phyloP scores from a whole-genome alignment of 2,888 invertebrate species.

The Microplitis deprimator region DNA sequence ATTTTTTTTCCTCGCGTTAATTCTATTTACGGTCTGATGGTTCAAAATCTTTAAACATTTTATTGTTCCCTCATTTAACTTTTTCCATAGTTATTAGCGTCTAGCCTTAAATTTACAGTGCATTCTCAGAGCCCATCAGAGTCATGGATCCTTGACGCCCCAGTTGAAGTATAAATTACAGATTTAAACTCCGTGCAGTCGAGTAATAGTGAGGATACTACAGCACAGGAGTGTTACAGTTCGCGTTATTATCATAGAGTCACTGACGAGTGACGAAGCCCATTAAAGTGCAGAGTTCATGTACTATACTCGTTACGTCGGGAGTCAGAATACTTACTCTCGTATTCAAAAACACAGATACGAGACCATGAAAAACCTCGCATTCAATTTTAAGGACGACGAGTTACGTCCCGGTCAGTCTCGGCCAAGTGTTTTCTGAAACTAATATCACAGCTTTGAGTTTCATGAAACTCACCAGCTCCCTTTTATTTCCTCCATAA shows the following conservation, averaged over 20 bases:
- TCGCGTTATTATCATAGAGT: not conserved
- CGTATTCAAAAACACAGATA: too few relatives aligned
- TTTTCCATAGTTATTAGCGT: not conserved
- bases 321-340: too few relatives aligned
- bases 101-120: not conserved
- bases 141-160: not conserved
- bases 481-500: not conserved
- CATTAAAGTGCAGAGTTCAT: slow-evolving; percentile 17
- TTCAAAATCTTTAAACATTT: not conserved
- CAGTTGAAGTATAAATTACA: slow-evolving; percentile 1
- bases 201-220: not conserved
- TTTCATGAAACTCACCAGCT: not conserved
- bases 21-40: not conserved
- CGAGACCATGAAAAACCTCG: too few relatives aligned
- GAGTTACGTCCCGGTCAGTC: too few relatives aligned
- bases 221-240: not conserved
- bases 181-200: not conserved
- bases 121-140: not conserved
- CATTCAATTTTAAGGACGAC: too few relatives aligned
- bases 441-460: not conserved
- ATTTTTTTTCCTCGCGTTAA: too few relatives aligned
- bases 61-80: not conserved
- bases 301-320: not conserved
- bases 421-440: not conserved
- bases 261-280: slow-evolving; percentile 8